These are phyloP conservation scores for Xylocampa areola DNA, from an alignment of 2,888 invertebrate species.

Conservation along the genomic window DNA sequence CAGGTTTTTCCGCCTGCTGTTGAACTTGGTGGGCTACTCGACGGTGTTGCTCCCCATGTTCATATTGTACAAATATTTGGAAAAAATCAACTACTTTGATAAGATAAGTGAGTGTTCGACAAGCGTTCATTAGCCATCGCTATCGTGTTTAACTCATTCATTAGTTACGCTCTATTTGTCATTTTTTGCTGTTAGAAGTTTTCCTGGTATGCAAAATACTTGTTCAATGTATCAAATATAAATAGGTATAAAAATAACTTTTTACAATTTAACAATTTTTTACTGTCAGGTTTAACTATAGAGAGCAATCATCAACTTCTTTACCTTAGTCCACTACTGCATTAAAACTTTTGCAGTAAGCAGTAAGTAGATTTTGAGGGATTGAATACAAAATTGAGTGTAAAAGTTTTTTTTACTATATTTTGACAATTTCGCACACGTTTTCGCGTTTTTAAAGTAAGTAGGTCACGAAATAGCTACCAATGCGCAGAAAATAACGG, in stretches of 20 bases:
- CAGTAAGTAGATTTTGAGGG: no score
- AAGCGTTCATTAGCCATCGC: constrained; percentile 1
- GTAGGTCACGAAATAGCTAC: constrained; percentile 13
- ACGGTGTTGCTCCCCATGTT: constrained; percentile 96
- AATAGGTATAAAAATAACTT: not conserved
- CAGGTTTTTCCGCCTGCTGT: constrained; percentile 93
- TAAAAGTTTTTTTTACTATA: no score
- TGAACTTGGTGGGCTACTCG: constrained; percentile 96
- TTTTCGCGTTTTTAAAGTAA: not conserved
- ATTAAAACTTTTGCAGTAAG: no score
- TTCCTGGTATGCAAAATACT: not conserved
- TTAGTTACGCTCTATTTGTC: constrained; percentile 28
- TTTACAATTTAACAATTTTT: not conserved
- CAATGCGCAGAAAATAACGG: constrained; percentile 24
- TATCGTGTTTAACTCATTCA: constrained; percentile 14
- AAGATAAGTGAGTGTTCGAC: constrained; percentile 91
- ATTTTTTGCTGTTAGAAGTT: constrained; percentile 8
- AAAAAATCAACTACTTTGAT: constrained; percentile 94
- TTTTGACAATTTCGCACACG: not conserved
- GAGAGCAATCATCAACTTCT: no score
- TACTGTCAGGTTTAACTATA: no score
- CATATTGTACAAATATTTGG: constrained; percentile 94
- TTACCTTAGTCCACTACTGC: no score
- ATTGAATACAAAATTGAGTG: no score
- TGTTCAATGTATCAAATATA: not conserved